These are phyloP conservation scores for Nephrotoma appendiculata DNA, from an alignment of 2,888 invertebrate species.

Conservation along the genomic window DNA sequence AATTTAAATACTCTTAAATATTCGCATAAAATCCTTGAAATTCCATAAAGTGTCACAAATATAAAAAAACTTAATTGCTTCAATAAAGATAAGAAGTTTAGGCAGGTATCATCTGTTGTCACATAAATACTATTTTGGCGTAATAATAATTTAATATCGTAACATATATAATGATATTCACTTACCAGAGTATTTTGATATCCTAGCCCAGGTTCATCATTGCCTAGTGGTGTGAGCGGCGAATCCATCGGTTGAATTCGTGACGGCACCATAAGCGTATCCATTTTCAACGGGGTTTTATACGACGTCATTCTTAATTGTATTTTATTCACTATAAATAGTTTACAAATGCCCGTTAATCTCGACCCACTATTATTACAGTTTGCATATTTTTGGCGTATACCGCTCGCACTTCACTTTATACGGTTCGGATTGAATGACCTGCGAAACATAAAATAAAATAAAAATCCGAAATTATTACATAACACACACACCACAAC, in stretches of 20 bases:
- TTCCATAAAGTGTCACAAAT: neutral
- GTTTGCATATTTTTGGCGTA: neutral
- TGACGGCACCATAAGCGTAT: neutral
- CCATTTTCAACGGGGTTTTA: neutral
- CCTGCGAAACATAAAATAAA: neutral
- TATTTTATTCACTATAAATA: neutral
- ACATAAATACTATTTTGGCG: neutral
- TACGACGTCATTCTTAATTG: neutral
- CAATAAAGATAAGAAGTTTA: neutral
- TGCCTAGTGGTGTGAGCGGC: neutral
- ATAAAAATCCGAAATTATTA: neutral
- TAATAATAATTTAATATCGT: neutral
- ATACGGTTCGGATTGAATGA: too few species aligned
- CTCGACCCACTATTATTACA: neutral
- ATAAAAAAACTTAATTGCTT: neutral
- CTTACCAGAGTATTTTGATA: conserved; percentile 16
- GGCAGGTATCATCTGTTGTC: neutral
- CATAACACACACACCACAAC: neutral
- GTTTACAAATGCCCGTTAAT: neutral
- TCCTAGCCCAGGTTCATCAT: neutral
- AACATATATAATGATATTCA: neutral
- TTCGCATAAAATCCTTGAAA: neutral
- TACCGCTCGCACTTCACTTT: neutral
- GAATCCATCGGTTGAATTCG: conserved; percentile 3
- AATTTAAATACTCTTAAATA: neutral